A percentile compares a stretch with the other conserved stretches of the same genome.
phyloP scores from a whole-genome alignment of 2,797 vertebrate genomes.

The Pseudopleuronectes americanus region DNA sequence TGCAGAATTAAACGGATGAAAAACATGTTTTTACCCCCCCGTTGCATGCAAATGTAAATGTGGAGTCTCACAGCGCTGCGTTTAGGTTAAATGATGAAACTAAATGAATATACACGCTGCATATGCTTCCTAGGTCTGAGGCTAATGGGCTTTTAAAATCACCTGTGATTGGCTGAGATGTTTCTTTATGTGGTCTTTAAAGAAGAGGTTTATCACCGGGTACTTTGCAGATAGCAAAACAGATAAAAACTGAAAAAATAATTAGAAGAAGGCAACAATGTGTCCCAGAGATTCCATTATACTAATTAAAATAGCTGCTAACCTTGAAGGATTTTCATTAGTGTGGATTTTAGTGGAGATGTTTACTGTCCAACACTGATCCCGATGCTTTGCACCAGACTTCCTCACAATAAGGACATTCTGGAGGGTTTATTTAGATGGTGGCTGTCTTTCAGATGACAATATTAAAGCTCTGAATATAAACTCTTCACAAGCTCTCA shows the following conservation, averaged over 20 bases:
- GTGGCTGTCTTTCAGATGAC: neutral
- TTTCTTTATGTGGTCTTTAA: neutral
- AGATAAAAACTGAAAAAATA: slow-evolving; percentile 28
- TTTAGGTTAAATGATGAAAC: slow-evolving; percentile 5
- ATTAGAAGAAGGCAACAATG: slow-evolving; percentile 17
- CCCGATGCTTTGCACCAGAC: neutral
- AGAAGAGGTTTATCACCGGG: slow-evolving; percentile 16
- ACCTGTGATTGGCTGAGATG: neutral
- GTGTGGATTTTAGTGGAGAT: slow-evolving; percentile 24
- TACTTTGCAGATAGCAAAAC: slow-evolving; percentile 21
- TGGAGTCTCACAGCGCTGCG: neutral
- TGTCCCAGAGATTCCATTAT: slow-evolving; percentile 40
- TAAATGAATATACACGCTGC: neutral
- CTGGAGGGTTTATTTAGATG: neutral
- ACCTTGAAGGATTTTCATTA: slow-evolving; percentile 37
- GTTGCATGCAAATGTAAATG: neutral
- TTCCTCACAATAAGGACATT: neutral
- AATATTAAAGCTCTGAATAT: neutral
- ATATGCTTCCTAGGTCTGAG: neutral
- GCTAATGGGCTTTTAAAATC: slow-evolving; percentile 12
- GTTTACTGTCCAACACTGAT: slow-evolving; percentile 23
- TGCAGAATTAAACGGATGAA: slow-evolving; percentile 4
- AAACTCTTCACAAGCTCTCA: neutral
- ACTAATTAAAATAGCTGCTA: slow-evolving; percentile 44
- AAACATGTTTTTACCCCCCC: neutral